Conservation (phyloP, 2,888 invertebrate species). For the Orchesella flavescens region DNA sequence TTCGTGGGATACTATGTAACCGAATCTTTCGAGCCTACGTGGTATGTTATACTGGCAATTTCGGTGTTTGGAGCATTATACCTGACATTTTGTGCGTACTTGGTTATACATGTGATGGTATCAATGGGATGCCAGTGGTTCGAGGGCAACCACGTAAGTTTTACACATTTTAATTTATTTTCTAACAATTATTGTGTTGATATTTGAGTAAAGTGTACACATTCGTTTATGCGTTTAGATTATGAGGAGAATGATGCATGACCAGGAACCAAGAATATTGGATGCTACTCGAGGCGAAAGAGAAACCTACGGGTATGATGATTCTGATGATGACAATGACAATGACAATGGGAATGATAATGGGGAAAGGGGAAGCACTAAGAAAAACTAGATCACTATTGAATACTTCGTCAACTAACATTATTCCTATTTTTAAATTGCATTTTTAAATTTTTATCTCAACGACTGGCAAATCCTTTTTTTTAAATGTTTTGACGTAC, state of each 20-base stretch:
- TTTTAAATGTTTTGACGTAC: neutral
- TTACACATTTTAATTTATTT: neutral
- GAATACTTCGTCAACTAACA: conserved; percentile 1
- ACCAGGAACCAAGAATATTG: conserved; percentile 67
- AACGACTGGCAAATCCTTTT: neutral
- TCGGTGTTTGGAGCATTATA: conserved; percentile 81
- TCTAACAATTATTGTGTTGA: neutral
- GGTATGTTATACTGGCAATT: conserved; percentile 75
- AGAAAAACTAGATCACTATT: neutral
- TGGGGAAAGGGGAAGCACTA: conserved; percentile 24
- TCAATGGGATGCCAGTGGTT: conserved; percentile 78
- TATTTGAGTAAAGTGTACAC: neutral
- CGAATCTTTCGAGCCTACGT: conserved; percentile 77
- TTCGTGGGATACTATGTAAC: conserved; percentile 79
- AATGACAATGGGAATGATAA: conserved; percentile 42
- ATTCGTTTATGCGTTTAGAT: conserved; percentile 48
- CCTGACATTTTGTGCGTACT: conserved; percentile 82
- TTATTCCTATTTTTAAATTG: neutral
- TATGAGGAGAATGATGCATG: conserved; percentile 56
- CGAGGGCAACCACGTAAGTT: conserved; percentile 70
- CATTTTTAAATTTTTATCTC: neutral
- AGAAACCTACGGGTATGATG: conserved; percentile 72
- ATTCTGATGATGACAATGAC: conserved; percentile 55
- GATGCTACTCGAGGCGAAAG: conserved; percentile 52
- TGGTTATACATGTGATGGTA: conserved; percentile 83